Conservation (phyloP, 1,140 invertebrate genomes). For the Neelides sp. region DNA sequence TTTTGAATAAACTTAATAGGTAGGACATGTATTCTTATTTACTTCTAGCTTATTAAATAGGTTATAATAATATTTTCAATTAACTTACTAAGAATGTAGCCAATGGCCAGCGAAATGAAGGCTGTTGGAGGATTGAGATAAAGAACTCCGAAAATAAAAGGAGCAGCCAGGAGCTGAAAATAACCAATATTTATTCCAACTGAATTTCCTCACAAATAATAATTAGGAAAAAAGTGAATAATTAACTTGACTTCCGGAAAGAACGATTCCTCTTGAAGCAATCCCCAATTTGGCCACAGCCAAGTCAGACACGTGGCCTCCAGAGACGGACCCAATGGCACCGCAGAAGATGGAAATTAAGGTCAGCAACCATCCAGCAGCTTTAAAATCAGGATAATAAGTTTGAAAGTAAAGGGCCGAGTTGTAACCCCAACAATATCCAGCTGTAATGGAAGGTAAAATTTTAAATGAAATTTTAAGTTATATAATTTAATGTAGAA, state of each 20-base stretch:
- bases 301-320: constrained; percentile 77
- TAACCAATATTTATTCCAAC: constrained; percentile 1
- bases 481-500: background rate
- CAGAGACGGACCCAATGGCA: constrained; percentile 65
- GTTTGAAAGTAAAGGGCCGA: constrained; percentile 74
- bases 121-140: constrained; percentile 67
- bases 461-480: background rate
- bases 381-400: constrained; percentile 72
- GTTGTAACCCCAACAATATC: constrained; percentile 79
- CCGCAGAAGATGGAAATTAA: constrained; percentile 74
- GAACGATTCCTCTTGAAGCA: constrained; percentile 63
- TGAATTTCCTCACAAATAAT: background rate
- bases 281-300: constrained; percentile 77
- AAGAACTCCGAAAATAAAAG: constrained; percentile 77
- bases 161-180: constrained; percentile 64
- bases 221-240: constrained; percentile 11
- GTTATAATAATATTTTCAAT: too few relatives aligned
- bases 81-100: constrained; percentile 67
- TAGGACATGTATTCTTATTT: too few relatives aligned
- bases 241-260: constrained; percentile 57
- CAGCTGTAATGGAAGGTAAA: constrained; percentile 53
- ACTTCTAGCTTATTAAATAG: too few relatives aligned
- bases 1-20: too few relatives aligned
- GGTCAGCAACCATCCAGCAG: constrained; percentile 77
- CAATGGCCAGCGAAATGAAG: constrained; percentile 69